These are phyloP conservation scores for Tryphoninae sp. DNA, from an alignment of 2,888 invertebrate genomes.

Conservation along the genomic window DNA sequence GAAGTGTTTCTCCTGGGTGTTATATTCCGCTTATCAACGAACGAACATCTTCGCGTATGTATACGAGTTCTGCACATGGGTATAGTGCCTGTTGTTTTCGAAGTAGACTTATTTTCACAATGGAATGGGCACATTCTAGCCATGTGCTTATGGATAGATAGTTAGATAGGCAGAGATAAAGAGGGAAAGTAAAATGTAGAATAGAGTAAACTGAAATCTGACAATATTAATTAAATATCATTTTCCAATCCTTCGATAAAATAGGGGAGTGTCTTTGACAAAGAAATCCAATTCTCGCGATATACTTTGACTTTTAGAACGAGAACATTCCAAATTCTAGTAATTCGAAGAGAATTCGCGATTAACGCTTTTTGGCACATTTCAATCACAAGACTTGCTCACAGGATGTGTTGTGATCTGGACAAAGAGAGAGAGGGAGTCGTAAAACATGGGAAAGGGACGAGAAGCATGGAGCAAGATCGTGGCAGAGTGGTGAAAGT, in stretches of 20 bases:
- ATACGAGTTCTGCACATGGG: conserved; percentile 11
- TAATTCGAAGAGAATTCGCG: neutral
- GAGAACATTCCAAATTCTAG: conserved; percentile 16
- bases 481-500: conserved; percentile 12
- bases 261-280: neutral
- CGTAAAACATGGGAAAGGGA: conserved; percentile 7
- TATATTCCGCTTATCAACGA: conserved; percentile 42
- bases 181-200: neutral
- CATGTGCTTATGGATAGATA: neutral
- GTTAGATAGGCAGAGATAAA: neutral
- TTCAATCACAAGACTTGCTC: conserved; percentile 15
- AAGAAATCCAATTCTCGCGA: neutral
- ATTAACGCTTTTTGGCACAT: conserved; percentile 1
- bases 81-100: conserved; percentile 29
- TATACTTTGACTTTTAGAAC: conserved; percentile 13
- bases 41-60: conserved; percentile 10
- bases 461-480: neutral
- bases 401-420: neutral
- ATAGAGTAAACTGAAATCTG: neutral
- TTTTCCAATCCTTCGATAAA: neutral
- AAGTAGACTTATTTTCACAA: conserved; percentile 20
- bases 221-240: conserved; percentile 8
- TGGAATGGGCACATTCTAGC: conserved; percentile 6
- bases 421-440: neutral
- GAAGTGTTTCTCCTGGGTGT: conserved; percentile 42